These are phyloP conservation scores for Papilio polyxenes DNA, from an alignment of 1,140 invertebrate genomes.

Conservation along the genomic window DNA sequence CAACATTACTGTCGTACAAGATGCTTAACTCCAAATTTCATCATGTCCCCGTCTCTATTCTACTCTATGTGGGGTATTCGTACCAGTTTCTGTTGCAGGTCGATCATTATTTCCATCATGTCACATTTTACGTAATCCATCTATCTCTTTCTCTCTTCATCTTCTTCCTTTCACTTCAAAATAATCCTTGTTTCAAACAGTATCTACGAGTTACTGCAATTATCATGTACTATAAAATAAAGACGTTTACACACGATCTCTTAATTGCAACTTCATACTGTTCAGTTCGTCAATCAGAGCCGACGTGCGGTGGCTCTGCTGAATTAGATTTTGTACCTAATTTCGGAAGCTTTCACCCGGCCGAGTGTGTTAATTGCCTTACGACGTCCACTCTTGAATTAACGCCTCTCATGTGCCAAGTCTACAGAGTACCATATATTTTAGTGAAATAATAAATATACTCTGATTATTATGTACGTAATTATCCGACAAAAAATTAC, in stretches of 20 bases:
- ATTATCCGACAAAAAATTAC: too few relatives aligned
- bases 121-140: too few relatives aligned
- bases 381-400: slow-evolving; percentile 23
- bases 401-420: slow-evolving; percentile 8
- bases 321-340: slow-evolving; percentile 24
- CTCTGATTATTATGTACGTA: background rate
- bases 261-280: slow-evolving; percentile 7
- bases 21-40: too few relatives aligned
- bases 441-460: background rate
- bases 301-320: background rate
- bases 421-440: background rate
- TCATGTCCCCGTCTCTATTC: too few relatives aligned
- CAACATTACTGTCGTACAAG: too few relatives aligned
- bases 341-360: slow-evolving; percentile 22
- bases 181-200: too few relatives aligned
- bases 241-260: background rate
- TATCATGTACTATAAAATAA: background rate
- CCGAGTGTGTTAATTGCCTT: slow-evolving; percentile 24
- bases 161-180: too few relatives aligned
- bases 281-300: slow-evolving; percentile 8
- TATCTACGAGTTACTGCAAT: background rate
- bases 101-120: too few relatives aligned
- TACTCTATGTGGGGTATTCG: too few relatives aligned
- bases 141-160: too few relatives aligned
- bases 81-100: too few relatives aligned